Evolutionary conservation across 2,113 vertebrate species (phyloP).

Genomic region (Oryzias celebensis): DNA sequence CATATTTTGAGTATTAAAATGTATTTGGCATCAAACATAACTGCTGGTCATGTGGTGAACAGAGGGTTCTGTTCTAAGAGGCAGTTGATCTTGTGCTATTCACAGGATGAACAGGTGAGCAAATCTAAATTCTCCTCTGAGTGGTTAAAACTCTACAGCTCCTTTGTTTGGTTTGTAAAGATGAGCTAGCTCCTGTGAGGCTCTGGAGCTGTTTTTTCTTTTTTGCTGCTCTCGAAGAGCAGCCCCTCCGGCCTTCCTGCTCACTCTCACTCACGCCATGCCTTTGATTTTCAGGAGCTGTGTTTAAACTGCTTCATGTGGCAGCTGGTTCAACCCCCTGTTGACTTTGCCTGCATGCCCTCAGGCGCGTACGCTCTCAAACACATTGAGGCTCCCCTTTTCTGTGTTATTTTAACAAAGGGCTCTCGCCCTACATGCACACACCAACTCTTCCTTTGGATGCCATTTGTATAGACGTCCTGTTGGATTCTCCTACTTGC

Average conservation of each 20-base stretch:
- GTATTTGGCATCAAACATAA: too few relatives aligned
- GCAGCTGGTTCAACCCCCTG: slow-evolving; percentile 67
- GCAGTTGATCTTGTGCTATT: slow-evolving; percentile 42
- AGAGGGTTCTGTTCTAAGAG: slow-evolving; percentile 17
- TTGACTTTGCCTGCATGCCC: slow-evolving; percentile 49
- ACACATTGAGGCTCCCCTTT: slow-evolving; percentile 48
- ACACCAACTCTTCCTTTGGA: slow-evolving; percentile 38
- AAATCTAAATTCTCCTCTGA: slow-evolving; percentile 35
- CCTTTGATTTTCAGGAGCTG: slow-evolving; percentile 51
- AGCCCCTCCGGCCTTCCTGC: slow-evolving; percentile 11
- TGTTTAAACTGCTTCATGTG: slow-evolving; percentile 66
- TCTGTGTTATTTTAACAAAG: slow-evolving; percentile 73
- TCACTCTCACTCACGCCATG: slow-evolving; percentile 17
- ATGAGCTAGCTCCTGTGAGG: slow-evolving; percentile 28
- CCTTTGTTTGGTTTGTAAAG: slow-evolving; percentile 52
- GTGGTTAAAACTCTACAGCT: slow-evolving; percentile 12
- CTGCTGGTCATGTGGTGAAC: not conserved
- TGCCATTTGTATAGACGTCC: slow-evolving; percentile 31
- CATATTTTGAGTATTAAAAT: too few relatives aligned
- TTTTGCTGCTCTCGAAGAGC: slow-evolving; percentile 1
- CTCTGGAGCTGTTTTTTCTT: slow-evolving; percentile 33
- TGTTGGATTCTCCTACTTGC: slow-evolving; percentile 33
- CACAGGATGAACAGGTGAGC: slow-evolving; percentile 52
- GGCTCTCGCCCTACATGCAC: slow-evolving; percentile 24
- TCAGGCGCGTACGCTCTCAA: slow-evolving; percentile 20